A percentile compares a stretch with the other conserved stretches of the same genome.
These are phyloP conservation scores for Atherinosoma microstoma DNA, from an alignment of 2,797 vertebrate species.

Conservation along the genomic window DNA sequence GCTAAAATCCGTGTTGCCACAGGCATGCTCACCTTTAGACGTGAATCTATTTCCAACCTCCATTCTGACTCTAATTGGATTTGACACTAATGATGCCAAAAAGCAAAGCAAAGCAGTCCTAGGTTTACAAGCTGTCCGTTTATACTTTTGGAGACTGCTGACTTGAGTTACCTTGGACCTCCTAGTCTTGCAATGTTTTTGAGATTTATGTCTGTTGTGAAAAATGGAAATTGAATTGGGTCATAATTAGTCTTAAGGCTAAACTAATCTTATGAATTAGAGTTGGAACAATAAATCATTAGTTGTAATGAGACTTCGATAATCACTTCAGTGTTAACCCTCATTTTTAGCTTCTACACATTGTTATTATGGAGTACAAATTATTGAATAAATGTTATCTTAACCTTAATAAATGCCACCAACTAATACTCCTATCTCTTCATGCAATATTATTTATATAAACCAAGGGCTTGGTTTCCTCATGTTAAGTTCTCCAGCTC, in stretches of 20 bases:
- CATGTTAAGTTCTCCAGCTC: slow-evolving; percentile 35
- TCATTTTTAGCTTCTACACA: background rate
- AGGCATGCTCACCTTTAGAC: slow-evolving; percentile 54
- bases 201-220: slow-evolving; percentile 26
- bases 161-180: slow-evolving; percentile 42
- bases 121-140: slow-evolving; percentile 48
- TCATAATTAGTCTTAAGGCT: slow-evolving; percentile 27
- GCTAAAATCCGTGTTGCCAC: slow-evolving; percentile 45
- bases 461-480: slow-evolving; percentile 41
- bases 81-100: slow-evolving; percentile 76
- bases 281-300: background rate
- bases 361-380: slow-evolving; percentile 2
- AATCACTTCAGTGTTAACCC: background rate
- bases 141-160: slow-evolving; percentile 58
- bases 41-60: slow-evolving; percentile 59
- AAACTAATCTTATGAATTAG: slow-evolving; percentile 1
- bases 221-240: slow-evolving; percentile 43
- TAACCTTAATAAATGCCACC: slow-evolving; percentile 9
- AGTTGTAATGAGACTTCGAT: background rate
- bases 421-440: slow-evolving; percentile 19
- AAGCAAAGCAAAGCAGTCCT: slow-evolving; percentile 60
- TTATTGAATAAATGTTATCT: slow-evolving; percentile 4
- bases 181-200: slow-evolving; percentile 29
- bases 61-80: slow-evolving; percentile 67
- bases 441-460: slow-evolving; percentile 16